phyloP scores from a whole-genome alignment of 2,797 vertebrate genomes.

The Coranthus polyacanthus region DNA sequence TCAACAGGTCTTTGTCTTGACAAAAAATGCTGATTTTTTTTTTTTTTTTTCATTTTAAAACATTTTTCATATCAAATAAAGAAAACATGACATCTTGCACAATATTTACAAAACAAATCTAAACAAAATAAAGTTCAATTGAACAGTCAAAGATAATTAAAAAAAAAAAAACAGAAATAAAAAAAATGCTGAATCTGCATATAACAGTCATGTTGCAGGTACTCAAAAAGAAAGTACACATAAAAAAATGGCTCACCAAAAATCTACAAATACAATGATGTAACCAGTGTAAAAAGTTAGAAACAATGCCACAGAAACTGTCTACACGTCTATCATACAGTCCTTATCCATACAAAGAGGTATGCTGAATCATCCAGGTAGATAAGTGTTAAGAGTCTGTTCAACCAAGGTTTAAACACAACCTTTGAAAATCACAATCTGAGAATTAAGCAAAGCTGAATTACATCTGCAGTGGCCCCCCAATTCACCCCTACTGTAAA shows the following conservation, averaged over 20 bases:
- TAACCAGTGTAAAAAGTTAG: conserved; percentile 75
- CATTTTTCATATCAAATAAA: conserved; percentile 78
- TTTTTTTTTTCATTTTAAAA: conserved; percentile 59
- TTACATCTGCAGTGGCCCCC: conserved; percentile 17
- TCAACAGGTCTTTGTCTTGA: conserved; percentile 62
- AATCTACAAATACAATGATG: conserved; percentile 76
- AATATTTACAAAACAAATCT: conserved; percentile 72
- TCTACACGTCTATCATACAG: conserved; percentile 74
- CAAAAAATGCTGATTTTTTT: conserved; percentile 58
- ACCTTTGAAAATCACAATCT: conserved; percentile 42
- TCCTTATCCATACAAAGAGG: conserved; percentile 72
- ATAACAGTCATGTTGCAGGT: conserved; percentile 83
- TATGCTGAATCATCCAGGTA: conserved; percentile 79
- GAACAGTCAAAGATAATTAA: conserved; percentile 62
- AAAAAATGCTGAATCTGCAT: conserved; percentile 64
- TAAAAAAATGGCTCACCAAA: conserved; percentile 72
- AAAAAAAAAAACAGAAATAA: conserved; percentile 55
- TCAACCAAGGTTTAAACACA: conserved; percentile 44
- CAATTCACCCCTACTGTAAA: conserved; percentile 39
- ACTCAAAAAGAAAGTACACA: conserved; percentile 54
- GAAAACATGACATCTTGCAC: conserved; percentile 71
- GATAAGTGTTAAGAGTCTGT: conserved; percentile 73
- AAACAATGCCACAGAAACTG: conserved; percentile 69
- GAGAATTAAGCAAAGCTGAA: conserved; percentile 41
- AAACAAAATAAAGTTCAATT: conserved; percentile 60